Evolutionary conservation across 2,888 invertebrate species (phyloP).

Genomic region (Lochmaea crataegi): DNA sequence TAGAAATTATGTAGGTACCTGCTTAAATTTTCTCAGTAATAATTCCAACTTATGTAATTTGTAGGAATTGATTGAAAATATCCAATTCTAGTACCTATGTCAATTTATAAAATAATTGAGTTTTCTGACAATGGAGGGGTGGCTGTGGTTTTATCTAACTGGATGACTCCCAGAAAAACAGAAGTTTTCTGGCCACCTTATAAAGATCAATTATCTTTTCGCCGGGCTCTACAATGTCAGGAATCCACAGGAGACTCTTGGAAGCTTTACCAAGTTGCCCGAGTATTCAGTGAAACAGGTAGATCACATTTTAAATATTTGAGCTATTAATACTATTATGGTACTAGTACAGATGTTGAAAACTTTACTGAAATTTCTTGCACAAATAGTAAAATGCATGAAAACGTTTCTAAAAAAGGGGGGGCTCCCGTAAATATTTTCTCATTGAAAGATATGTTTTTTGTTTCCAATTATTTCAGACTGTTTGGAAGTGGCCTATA

Average conservation of each 20-base stretch:
- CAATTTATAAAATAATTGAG: too few species aligned
- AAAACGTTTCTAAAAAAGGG: constrained; percentile 18
- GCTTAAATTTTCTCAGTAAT: too few species aligned
- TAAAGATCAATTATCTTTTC: too few species aligned
- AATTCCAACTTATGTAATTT: too few species aligned
- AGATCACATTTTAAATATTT: constrained; percentile 19
- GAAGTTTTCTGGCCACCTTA: too few species aligned
- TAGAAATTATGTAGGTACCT: too few species aligned
- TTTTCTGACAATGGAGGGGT: too few species aligned
- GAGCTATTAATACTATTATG: constrained; percentile 2
- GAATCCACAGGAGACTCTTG: constrained; percentile 20
- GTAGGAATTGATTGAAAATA: too few species aligned
- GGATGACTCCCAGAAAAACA: too few species aligned
- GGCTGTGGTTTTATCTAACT: too few species aligned
- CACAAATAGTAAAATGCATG: constrained; percentile 23
- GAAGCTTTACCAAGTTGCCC: constrained; percentile 16
- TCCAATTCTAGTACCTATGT: too few species aligned
- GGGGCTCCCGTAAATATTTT: constrained; percentile 13
- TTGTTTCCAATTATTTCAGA: constrained; percentile 19
- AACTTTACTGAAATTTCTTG: constrained; percentile 25
- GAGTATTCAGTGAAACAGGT: constrained; percentile 22
- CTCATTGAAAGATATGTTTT: constrained; percentile 19
- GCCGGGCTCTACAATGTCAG: too few species aligned
- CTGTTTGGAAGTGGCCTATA: constrained; percentile 28
- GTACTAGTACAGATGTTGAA: constrained; percentile 15